A percentile compares a stretch with the other conserved stretches of the same genome.
Evolutionary conservation across 2,113 vertebrate species (phyloP).

Genomic region (Ploceus nigricollis): DNA sequence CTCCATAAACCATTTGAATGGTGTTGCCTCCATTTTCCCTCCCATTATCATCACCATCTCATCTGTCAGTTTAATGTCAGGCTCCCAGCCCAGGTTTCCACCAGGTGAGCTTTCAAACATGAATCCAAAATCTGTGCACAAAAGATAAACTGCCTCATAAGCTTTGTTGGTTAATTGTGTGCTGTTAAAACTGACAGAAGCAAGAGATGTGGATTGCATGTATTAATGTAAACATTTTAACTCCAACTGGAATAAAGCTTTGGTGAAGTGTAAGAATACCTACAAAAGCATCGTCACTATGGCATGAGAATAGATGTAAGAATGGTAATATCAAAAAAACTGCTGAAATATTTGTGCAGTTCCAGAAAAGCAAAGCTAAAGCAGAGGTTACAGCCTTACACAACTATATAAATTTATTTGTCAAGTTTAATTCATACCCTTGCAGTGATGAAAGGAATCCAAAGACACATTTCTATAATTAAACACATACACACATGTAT

Average conservation of each 20-base stretch:
- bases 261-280: neutral
- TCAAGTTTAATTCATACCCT: neutral
- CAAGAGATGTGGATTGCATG: neutral
- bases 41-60: conserved; percentile 99
- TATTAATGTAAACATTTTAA: neutral
- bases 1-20: conserved; percentile 99
- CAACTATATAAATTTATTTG: neutral
- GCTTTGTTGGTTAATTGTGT: neutral
- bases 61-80: conserved; percentile 94
- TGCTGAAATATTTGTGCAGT: neutral
- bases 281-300: neutral
- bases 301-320: neutral
- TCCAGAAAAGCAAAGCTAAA: neutral
- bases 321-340: neutral
- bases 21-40: conserved; percentile 98
- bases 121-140: conserved; percentile 90
- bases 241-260: neutral
- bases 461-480: neutral
- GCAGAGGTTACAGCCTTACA: neutral
- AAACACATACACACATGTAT: neutral
- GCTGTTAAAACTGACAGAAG: neutral
- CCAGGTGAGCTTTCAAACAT: conserved; percentile 98
- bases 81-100: conserved; percentile 96
- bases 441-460: neutral
- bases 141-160: conserved; percentile 10